These are phyloP conservation scores for Uropetala carovei DNA, from an alignment of 2,888 invertebrate species.

Conservation along the genomic window DNA sequence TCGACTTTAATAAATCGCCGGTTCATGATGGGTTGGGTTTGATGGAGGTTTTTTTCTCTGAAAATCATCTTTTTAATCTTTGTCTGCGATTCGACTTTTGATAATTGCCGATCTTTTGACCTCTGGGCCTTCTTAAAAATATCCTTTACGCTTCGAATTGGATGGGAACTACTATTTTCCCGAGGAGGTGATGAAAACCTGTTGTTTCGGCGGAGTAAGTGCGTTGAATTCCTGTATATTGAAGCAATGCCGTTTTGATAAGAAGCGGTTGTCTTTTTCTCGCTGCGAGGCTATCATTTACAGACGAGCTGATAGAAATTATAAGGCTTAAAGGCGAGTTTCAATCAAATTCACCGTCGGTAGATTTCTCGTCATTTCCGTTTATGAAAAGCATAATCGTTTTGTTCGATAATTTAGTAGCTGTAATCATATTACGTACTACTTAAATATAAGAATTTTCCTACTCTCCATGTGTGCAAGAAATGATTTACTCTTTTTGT, in stretches of 20 bases:
- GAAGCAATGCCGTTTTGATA: conserved; percentile 48
- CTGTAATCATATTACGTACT: neutral
- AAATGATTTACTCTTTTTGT: neutral
- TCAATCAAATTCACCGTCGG: neutral
- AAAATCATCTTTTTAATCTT: conserved; percentile 12
- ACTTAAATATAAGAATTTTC: neutral
- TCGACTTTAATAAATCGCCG: conserved; percentile 43
- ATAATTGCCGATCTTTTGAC: conserved; percentile 59
- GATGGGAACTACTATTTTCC: neutral
- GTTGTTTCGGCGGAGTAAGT: neutral
- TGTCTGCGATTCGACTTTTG: conserved; percentile 13
- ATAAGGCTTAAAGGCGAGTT: neutral
- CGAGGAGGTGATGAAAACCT: conserved; percentile 50
- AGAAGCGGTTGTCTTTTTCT: conserved; percentile 38
- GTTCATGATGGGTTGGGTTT: conserved; percentile 33
- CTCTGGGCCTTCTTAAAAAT: conserved; percentile 21
- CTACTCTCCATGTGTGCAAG: neutral
- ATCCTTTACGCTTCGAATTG: neutral
- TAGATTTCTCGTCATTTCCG: neutral
- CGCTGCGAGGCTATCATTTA: neutral
- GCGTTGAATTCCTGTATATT: neutral
- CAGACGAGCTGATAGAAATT: neutral
- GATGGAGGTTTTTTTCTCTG: conserved; percentile 25
- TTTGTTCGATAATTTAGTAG: neutral
- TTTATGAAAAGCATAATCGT: neutral